Base-by-base conservation (phyloP, 2,888 invertebrate genomes). In the Stenoptilia bipunctidactyla region DNA sequence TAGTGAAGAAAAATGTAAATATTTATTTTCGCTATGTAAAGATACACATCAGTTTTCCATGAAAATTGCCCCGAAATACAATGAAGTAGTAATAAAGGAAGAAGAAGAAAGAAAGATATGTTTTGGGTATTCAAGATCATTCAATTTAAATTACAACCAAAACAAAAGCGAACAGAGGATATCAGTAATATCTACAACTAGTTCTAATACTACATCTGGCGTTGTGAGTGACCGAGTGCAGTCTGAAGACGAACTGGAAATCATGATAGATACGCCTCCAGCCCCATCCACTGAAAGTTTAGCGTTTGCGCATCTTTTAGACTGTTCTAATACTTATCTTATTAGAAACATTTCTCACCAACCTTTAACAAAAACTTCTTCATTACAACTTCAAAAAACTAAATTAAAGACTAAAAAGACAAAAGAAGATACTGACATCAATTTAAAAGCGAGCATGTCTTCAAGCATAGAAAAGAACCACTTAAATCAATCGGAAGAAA, bases 161-260 rank as follows among this genome's bases (percentile, higher is more conserved):
- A 88, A 87, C 54, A 89, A 90, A 60, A 89, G 85, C 47, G 92
- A 93, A 69, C 93, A 94, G 70, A 87, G 94, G 55, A 92, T 93
- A 64, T 95, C 94, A 41, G 92, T 97, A 20, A 95, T 97, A 62
- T 95, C 95, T 44, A 93, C 92, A 58, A 94, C 96, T 34, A 96
- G 96, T 58, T 97, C 96, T n/a, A 97, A 96, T 64, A 97, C 97
- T 33, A 97, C 97, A 15, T 97, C 96, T 20, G 97, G 97, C 43
- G 96, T 97, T 54, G 96, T 97, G 36, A 96, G 97, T 68, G 97
- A 97, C 70, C 89, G 96, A 52, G 95, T 96, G 41, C 96, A 96
- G 67, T 96, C 95, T 40, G 93, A 96, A 79, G 97, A 97, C 65
- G 97, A 96, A 73, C 88, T 95, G 60, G 94, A 94, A 80, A 93